Evolutionary conservation across 1,140 invertebrate species (phyloP).

Genomic region (Geopemphigus sp.): DNA sequence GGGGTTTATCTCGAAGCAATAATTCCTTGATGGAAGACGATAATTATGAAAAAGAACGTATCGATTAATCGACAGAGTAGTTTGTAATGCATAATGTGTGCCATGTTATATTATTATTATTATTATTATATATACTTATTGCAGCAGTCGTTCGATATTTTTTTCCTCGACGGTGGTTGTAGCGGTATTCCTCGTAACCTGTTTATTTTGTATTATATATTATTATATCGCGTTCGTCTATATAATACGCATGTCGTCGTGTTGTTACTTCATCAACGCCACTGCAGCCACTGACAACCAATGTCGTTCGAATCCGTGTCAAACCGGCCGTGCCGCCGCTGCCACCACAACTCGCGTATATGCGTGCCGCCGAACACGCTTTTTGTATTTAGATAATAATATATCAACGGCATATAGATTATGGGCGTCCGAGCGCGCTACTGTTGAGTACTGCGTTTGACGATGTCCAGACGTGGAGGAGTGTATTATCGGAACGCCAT

Average conservation of each 20-base stretch:
- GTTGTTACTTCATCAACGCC: not conserved
- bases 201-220: not conserved
- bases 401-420: too few species aligned
- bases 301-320: not conserved
- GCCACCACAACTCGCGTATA: not conserved
- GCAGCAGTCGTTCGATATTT: too few species aligned
- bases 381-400: not conserved
- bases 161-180: too few species aligned
- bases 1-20: not conserved
- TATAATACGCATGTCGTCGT: too few species aligned
- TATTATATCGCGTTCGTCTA: not conserved
- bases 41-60: not conserved
- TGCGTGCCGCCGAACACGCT: not conserved
- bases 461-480: conserved; percentile 1
- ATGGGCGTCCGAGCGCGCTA: too few species aligned
- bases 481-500: not conserved
- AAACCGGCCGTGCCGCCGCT: not conserved
- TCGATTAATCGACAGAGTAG: not conserved
- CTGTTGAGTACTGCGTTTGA: not conserved
- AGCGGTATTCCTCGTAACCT: not conserved
- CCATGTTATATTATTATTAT: too few species aligned
- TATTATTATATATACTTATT: too few species aligned
- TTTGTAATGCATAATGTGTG: too few species aligned
- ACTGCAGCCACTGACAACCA: not conserved
- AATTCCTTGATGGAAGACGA: not conserved